Percentiles rank a stretch among this genome's conserved stretches.
These are phyloP conservation scores for Ischnus inquisitorius DNA, from an alignment of 2,888 invertebrate species.

Conservation along the genomic window DNA sequence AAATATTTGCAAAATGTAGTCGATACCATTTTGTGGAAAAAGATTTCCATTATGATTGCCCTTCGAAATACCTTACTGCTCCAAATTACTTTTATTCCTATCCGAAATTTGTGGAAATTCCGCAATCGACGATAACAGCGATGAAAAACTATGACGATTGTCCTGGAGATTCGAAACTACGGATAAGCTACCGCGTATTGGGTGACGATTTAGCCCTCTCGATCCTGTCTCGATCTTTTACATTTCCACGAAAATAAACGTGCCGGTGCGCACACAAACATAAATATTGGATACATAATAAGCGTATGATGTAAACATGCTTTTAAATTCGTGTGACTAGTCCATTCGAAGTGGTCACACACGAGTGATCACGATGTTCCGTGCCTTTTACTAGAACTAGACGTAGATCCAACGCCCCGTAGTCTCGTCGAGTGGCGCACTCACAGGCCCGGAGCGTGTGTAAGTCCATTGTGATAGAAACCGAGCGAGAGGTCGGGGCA, in stretches of 20 bases:
- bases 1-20: too few relatives aligned
- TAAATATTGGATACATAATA: conserved; percentile 42
- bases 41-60: neutral
- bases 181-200: neutral
- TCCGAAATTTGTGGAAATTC: neutral
- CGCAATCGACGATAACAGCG: neutral
- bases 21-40: too few relatives aligned
- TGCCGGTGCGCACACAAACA: conserved; percentile 8
- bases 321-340: conserved; percentile 47
- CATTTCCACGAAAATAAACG: conserved; percentile 1
- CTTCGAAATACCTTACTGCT: neutral
- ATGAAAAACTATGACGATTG: neutral
- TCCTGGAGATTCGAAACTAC: neutral
- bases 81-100: neutral
- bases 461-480: conserved; percentile 56
- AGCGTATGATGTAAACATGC: conserved; percentile 45
- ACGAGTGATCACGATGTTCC: conserved; percentile 13
- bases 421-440: conserved; percentile 27
- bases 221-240: neutral
- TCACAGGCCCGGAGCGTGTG: conserved; percentile 45
- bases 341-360: conserved; percentile 27
- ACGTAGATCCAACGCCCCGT: conserved; percentile 9
- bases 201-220: neutral
- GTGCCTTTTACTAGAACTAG: neutral
- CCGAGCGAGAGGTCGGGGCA: conserved; percentile 53